Conservation (phyloP, 2,888 invertebrate species). For the Megamerina dolium region DNA sequence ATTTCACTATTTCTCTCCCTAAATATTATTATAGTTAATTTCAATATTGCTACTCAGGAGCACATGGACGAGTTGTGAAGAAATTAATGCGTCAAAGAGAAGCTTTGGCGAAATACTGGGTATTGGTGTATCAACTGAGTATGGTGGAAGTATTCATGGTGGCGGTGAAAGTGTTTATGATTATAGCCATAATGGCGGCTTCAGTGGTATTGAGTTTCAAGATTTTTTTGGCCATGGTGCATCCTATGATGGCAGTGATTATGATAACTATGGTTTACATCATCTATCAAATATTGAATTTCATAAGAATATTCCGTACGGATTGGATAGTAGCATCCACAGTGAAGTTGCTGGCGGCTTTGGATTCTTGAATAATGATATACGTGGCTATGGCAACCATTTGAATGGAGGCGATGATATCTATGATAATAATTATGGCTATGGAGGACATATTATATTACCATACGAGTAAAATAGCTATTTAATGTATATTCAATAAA, state of each 20-base stretch:
- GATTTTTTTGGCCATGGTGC: slow-evolving; percentile 1
- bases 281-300: slow-evolving; percentile 6
- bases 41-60: not conserved
- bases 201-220: not conserved
- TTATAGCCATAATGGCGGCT: not conserved
- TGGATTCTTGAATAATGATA: too few species aligned
- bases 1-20: too few species aligned
- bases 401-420: too few species aligned
- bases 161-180: slow-evolving; percentile 11
- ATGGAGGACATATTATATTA: too few species aligned
- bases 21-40: slow-evolving; percentile 2
- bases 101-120: not conserved
- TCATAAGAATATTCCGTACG: not conserved
- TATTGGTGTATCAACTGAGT: not conserved
- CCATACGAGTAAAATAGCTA: too few species aligned
- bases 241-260: slow-evolving; percentile 9
- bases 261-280: not conserved
- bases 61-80: too few species aligned
- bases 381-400: too few species aligned
- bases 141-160: slow-evolving; percentile 16
- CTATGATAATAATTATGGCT: too few species aligned
- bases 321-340: too few species aligned
- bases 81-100: too few species aligned
- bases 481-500: too few species aligned
- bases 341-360: too few species aligned